A percentile compares a stretch with the other conserved stretches of the same genome.
phyloP scores from a whole-genome alignment of 2,113 vertebrate genomes.

The Eulemur macaco region DNA sequence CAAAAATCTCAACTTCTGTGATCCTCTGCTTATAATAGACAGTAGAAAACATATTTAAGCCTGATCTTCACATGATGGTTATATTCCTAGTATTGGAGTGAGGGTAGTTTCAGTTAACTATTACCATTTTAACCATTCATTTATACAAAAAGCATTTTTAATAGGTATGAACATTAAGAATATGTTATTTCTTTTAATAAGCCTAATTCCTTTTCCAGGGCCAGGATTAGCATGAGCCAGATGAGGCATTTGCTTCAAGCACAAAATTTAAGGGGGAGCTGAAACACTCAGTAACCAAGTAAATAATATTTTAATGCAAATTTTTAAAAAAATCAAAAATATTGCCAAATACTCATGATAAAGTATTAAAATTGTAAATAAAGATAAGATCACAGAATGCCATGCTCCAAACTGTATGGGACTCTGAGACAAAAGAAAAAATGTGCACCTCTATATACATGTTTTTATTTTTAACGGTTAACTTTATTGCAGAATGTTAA shows the following conservation, averaged over 20 bases:
- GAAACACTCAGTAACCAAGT: not conserved
- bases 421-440: no score
- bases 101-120: not conserved
- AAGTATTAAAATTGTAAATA: no score
- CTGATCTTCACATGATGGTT: not conserved
- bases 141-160: not conserved
- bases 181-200: not conserved
- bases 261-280: not conserved
- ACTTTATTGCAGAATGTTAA: no score
- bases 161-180: not conserved
- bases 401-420: no score
- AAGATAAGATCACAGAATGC: no score
- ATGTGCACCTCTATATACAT: not conserved
- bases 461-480: no score
- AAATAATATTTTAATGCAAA: no score
- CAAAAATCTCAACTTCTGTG: not conserved
- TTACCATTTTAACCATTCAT: not conserved
- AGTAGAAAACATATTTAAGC: not conserved
- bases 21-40: not conserved
- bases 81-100: not conserved
- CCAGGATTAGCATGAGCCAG: not conserved
- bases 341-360: no score
- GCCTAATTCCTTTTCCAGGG: not conserved
- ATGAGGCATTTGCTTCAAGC: not conserved
- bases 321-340: no score